These are phyloP conservation scores for Thunnus thynnus DNA, from an alignment of 2,113 vertebrate genomes.

Conservation along the genomic window DNA sequence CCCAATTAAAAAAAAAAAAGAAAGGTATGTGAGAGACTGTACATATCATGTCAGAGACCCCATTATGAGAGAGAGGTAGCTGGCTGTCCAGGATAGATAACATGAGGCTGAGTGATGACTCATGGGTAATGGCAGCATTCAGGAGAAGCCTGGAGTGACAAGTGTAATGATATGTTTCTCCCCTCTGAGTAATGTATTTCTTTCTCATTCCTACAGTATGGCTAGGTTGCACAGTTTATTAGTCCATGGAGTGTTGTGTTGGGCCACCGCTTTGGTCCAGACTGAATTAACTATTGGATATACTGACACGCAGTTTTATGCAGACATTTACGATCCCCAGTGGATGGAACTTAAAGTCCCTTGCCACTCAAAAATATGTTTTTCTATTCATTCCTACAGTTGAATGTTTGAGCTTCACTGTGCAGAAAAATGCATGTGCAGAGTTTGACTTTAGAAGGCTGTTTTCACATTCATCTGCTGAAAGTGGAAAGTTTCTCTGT, in stretches of 20 bases:
- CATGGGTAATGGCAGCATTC: slow-evolving; percentile 17
- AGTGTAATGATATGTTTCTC: not conserved
- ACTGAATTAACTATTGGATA: not conserved
- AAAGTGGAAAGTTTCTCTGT: no score
- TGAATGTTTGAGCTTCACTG: no score
- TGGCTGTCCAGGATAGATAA: slow-evolving; percentile 28
- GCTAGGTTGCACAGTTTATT: no score
- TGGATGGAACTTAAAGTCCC: not conserved
- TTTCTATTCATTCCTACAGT: no score
- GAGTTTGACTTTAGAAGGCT: no score
- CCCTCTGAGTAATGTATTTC: not conserved
- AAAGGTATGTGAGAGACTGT: slow-evolving; percentile 17
- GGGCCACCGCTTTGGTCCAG: not conserved
- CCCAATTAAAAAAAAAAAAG: slow-evolving; percentile 46
- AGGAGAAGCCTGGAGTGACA: not conserved
- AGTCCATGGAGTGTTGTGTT: not conserved
- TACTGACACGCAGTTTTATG: not conserved
- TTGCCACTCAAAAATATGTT: no score
- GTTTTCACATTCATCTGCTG: no score
- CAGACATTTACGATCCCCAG: not conserved
- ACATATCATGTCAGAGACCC: slow-evolving; percentile 25
- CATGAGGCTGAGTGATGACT: slow-evolving; percentile 33
- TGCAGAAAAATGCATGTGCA: no score
- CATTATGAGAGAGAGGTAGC: not conserved
- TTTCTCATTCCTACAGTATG: not conserved